Conservation (phyloP, 2,888 invertebrate species). For the Poecilobothrus nobilitatus region DNA sequence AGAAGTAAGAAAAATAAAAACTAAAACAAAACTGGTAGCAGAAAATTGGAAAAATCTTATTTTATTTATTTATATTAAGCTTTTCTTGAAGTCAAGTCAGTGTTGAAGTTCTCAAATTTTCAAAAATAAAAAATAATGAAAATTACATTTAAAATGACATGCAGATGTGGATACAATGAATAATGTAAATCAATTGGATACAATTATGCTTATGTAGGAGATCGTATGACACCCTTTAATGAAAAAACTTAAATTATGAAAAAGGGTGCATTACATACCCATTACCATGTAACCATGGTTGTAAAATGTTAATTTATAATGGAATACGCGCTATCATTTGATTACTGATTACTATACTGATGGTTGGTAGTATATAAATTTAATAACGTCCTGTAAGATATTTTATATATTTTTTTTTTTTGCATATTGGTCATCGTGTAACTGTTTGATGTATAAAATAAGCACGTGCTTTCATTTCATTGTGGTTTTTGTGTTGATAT, state of each 20-base stretch:
- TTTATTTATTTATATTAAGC: no score
- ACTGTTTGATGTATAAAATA: not conserved
- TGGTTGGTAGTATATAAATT: not conserved
- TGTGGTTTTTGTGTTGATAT: no score
- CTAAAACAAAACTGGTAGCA: no score
- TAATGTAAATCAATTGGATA: no score
- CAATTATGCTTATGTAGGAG: not conserved
- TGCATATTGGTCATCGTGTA: no score
- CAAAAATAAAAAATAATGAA: no score
- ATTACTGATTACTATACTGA: not conserved
- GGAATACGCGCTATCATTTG: not conserved
- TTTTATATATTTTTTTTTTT: no score
- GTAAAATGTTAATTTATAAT: not conserved
- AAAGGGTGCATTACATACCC: no score
- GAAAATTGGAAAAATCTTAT: no score
- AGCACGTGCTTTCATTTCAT: not conserved
- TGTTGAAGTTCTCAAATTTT: no score
- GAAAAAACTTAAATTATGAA: not conserved
- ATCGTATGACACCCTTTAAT: slow-evolving; percentile 6
- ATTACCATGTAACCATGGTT: no score
- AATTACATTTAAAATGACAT: not conserved
- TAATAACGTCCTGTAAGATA: not conserved
- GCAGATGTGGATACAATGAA: not conserved
- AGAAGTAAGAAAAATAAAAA: not conserved
- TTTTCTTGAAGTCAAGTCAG: no score